Base-by-base conservation (phyloP, 1,140 invertebrate species). In the Vanessa atalanta region DNA sequence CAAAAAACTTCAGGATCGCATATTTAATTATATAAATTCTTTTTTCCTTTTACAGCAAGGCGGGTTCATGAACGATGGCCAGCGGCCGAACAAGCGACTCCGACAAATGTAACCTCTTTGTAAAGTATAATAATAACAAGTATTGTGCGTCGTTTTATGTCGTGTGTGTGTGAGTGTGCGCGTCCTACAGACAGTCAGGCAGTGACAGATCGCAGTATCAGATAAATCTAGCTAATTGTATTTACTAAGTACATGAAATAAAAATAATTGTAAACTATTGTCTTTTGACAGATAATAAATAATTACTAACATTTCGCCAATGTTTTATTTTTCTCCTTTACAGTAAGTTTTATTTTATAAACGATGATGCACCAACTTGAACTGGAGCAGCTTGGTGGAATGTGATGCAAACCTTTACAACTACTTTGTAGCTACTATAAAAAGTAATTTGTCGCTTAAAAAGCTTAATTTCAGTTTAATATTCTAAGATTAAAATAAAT, bases 251-350 rank as follows among this genome's bases (percentile, higher is more conserved):
- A 91, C 89, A 91, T 83, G 75, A 83, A 85, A 80, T 83, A 84
- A 86, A 84, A 85, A 80, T 83, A 84, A 86, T 87, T 89, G 76
- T 89, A 87, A 90, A 87, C 82, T 89, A 91, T 84, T 87, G 86
- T 89, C 86, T 91, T 88, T 91, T 92, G 89, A 90, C 90, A 89
- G 79, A 79, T 89, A 92, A 90, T 92, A 92, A 92, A 92, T 85
- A 87, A 89, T 85, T 88, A 89, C 87, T 90, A 90, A 90, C 85
- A 83, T 69, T 73, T 48, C n/a, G 12, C 37, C 13, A 47, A 57
- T 37, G 16, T 13, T 64, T 26, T 76, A 68, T 66, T 55, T 60
- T 51, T 70, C 66, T 20, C 15, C 14, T n/a, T 64, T 47, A n/a
- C 61, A 43, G 37, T 43, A 11, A 43, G 37, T 43, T 5, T 9